Base-by-base conservation (phyloP, 2,888 invertebrate genomes). In the Brachypterus glaber region DNA sequence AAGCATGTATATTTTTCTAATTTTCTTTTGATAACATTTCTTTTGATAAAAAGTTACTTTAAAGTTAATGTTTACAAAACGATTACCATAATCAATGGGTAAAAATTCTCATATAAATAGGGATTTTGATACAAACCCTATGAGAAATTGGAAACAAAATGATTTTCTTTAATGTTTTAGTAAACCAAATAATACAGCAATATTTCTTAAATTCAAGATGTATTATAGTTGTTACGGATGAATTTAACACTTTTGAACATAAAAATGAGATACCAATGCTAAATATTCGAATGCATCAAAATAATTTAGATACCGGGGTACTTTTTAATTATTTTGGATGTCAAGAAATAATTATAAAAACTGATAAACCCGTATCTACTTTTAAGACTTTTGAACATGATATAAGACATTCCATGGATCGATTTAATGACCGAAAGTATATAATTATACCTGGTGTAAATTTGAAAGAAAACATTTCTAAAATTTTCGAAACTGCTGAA, bases 311-410 rank as follows among this genome's bases (percentile, higher is more conserved):
- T 3, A 5, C 13, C 4, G n/a, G n/a, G n/a, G 13, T 39, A 36
- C 37, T 55, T 30, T 51, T 54, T 18, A 43, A 47, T 25, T 45
- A 51, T 43, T 45, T 47, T 30, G 57, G 57, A 9, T 55, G 57
- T 42, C 52, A 54, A 33, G 50, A 49, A 32, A 44, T 55, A 12
- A 26, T 57, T 2, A 40, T 57, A 2, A 39, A 48, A 11, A 44
- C 37, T 3, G 35, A 46, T 4, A 25, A 45, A 21, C 53, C 53
- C 1, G 21, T 41, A 3, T 31, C 31, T 9, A 27, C 47, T 7
- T 52, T 57, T 36, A 25, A 34, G 15, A 17, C 33, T 17, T 46
- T 54, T 16, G 57, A 57, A 42, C 35, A 36, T 2, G 35, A 48
- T 41, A 53, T 57, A 4, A 37, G 39, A 12, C 17, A 35, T 7